phyloP scores from a whole-genome alignment of 2,113 vertebrate species.

The Corythornis madagascariensis region DNA sequence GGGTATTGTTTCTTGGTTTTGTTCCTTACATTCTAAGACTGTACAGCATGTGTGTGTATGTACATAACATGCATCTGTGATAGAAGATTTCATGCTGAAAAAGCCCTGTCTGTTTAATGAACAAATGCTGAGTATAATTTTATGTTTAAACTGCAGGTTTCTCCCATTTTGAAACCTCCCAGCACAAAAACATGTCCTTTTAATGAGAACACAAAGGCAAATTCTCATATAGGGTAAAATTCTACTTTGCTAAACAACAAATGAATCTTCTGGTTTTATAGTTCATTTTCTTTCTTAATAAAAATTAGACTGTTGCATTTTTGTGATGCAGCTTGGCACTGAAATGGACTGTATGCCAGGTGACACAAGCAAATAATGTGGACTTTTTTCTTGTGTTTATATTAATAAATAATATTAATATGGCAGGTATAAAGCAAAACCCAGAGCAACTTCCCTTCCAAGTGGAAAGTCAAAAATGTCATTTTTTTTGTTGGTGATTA shows the following conservation, averaged over 20 bases:
- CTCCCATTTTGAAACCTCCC: neutral
- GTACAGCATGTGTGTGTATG: neutral
- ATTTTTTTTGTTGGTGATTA: neutral
- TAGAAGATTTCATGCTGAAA: neutral
- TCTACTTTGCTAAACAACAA: neutral
- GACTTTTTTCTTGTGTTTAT: neutral
- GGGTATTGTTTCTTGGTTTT: neutral
- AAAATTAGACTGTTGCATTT: neutral
- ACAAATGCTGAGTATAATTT: neutral
- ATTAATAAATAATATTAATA: neutral
- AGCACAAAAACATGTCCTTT: neutral
- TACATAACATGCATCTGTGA: fast-evolving
- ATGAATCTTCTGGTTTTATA: neutral
- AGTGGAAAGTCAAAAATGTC: neutral
- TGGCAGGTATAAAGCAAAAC: neutral
- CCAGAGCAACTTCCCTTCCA: neutral
- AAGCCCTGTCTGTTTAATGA: neutral
- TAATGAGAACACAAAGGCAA: neutral
- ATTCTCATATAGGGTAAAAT: neutral
- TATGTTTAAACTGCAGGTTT: neutral
- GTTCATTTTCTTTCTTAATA: neutral
- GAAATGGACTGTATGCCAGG: neutral
- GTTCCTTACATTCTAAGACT: neutral
- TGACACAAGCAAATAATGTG: neutral
- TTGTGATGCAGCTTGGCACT: neutral